Conservation (phyloP, 2,797 vertebrate genomes). For the Glossophaga mutica region DNA sequence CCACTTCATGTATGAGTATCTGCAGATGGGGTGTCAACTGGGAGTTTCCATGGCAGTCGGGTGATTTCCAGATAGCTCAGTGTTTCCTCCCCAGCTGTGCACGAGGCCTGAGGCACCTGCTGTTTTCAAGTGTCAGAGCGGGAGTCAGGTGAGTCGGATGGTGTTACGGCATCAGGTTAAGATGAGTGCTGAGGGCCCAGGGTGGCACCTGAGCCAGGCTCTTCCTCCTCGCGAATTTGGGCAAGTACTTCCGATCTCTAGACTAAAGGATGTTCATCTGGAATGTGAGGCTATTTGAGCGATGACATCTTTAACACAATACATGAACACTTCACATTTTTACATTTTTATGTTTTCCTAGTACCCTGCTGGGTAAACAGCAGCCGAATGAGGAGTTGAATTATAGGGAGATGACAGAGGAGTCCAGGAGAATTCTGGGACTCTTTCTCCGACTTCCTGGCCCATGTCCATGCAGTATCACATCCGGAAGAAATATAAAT, state of each 20-base stretch:
- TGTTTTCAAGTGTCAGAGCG: not conserved
- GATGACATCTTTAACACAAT: not conserved
- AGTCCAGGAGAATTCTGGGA: not conserved
- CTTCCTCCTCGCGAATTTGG: not conserved
- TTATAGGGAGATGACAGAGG: not conserved
- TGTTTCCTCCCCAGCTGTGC: not conserved
- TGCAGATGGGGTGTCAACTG: not conserved
- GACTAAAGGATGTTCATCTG: not conserved
- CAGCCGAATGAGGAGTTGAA: not conserved
- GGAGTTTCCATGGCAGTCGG: constrained; percentile 11
- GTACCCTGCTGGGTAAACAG: not conserved
- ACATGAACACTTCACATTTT: not conserved
- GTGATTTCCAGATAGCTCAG: not conserved
- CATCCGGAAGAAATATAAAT: not conserved
- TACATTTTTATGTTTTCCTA: not conserved
- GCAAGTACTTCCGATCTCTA: not conserved
- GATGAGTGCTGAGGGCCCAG: not conserved
- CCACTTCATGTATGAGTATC: not conserved
- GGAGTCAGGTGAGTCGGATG: not conserved
- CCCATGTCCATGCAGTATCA: not conserved
- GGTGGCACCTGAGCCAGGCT: not conserved
- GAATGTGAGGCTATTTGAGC: not conserved
- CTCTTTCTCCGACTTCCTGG: not conserved
- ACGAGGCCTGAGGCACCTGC: not conserved
- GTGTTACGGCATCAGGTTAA: not conserved